Base-by-base conservation (phyloP, 2,113 vertebrate genomes). In the Oreochromis aureus region DNA sequence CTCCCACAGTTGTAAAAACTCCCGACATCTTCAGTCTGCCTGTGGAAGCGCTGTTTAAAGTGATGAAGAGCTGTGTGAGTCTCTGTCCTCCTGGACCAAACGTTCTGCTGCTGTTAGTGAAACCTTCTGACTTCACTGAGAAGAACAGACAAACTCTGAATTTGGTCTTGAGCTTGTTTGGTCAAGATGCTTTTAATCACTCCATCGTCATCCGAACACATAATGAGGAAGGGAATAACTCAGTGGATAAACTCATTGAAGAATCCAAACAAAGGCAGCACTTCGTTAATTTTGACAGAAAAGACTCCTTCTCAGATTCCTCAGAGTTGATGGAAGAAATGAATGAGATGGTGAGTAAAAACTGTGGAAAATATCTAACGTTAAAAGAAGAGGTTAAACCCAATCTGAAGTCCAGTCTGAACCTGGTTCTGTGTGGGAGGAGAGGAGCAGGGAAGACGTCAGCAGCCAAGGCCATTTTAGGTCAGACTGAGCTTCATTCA, bases 41-140 rank as follows among this genome's bases (percentile, higher is more conserved):
- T 53, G 51, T 53, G 51, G 0, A 53, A 0, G 8, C 0, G 4
- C 16, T 51, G 48, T 51, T 51, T 19, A 8, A 51, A 51, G 51
- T 0, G 51, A 53, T 53, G 0, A 53, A 41, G 46, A 48, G 6
- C 6, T 6, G 6, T 34, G 32, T 51, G 46, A 51, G 46, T 7
- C 46, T 51, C 16, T 51, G 46, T 51, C 46, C 15, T 51, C 46
- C 46, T 51, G 46, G 46, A 51, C 46, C 46, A 51, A 51, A 51
- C 4, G 16, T 46, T 6, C 44, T 51, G 7, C 46, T 51, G 46
- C 11, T 44, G 41, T 18, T 51, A 0, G 46, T 51, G 0, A 51
- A 51, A 51, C 46, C 15, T 51, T 51, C 46, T 7, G 41, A 44
- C 1, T 44, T 44, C 41, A 44, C 41, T 44, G 41, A 44, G 11